Evolutionary conservation across 2,113 vertebrate species (phyloP), one percentile per base, ranked within the genome.

Genomic region (Odontesthes bonariensis): DNA sequence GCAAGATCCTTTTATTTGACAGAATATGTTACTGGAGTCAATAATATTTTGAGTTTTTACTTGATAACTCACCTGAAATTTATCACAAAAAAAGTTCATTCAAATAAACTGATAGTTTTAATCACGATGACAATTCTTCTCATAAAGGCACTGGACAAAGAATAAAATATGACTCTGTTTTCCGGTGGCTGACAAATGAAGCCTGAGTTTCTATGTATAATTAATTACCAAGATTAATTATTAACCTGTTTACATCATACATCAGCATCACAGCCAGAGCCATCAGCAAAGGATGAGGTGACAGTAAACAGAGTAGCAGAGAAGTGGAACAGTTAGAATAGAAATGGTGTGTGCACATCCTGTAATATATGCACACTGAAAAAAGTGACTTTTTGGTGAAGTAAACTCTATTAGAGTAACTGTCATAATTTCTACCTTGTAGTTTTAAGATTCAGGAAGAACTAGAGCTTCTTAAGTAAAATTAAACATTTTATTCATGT

Each of bases 201-300:
- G 61, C 62, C 12, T 4, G 38, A 70, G 52, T 6, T 63, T 49
- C 71, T 79, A 82, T 82, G 72, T 53, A 66, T 86, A 73, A 83
- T 86, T 83, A 40, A 86, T 83, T 31, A 65, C 19, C 19, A 20
- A 11, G 71, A 53, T 86, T 56, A 86, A 86, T 86, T 66, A 69
- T 86, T 79, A 53, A 86, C 51, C 59, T 83, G 84, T 86, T 86
- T 79, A 76, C 75, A 51, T 73, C 79, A 73, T 19, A 66, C 75
- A 51, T 59, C 51, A 63, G 68, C 72, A 73, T 86, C 83, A 69
- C 11, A 63, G 33, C 53, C 58, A 63, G 23, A 57, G 23, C 54
- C 40, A 33, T 33, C 52, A 54, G 40, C 53, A 33, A 27, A 57
- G 42, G 55, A 47, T 57, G 22, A 58, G 27, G 44, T 47, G 53